Evolutionary conservation across 92 coral and sea anemone genomes (phyloP).

Genomic region (Epizoanthus illoricatus): DNA sequence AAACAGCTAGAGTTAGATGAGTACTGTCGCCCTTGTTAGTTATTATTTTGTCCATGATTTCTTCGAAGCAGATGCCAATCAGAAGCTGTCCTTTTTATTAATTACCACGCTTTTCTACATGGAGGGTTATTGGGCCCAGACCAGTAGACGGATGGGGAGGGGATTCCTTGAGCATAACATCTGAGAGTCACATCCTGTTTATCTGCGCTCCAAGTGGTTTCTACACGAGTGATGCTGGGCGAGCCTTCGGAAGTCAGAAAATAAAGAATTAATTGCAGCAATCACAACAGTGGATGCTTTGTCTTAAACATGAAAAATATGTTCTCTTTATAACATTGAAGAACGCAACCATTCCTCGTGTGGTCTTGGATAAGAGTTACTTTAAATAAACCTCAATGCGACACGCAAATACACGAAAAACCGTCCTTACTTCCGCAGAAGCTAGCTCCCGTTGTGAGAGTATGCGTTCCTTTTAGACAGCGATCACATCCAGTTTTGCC

Average conservation of each 20-base stretch:
- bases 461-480: constrained; percentile 54
- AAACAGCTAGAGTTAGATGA: background rate
- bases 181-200: constrained; percentile 10
- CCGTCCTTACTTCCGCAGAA: constrained; percentile 58
- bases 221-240: background rate
- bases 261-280: background rate
- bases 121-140: constrained; percentile 1
- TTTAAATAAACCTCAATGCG: too few species aligned
- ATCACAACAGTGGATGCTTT: background rate
- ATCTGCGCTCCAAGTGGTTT: constrained; percentile 11
- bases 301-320: background rate
- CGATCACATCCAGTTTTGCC: constrained; percentile 54
- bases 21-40: background rate
- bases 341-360: background rate
- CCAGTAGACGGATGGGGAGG: constrained; percentile 20
- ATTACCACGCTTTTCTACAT: background rate
- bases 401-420: background rate
- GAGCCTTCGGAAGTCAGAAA: background rate
- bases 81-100: too few species aligned
- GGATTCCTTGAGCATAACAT: constrained; percentile 16
- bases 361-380: too few species aligned
- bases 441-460: constrained; percentile 55
- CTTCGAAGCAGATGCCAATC: too few species aligned
- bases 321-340: background rate
- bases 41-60: too few species aligned